Percentiles rank a stretch among this genome's conserved stretches.
phyloP scores from a whole-genome alignment of 2,888 invertebrate genomes.

The Drosophila paucipuncta region DNA sequence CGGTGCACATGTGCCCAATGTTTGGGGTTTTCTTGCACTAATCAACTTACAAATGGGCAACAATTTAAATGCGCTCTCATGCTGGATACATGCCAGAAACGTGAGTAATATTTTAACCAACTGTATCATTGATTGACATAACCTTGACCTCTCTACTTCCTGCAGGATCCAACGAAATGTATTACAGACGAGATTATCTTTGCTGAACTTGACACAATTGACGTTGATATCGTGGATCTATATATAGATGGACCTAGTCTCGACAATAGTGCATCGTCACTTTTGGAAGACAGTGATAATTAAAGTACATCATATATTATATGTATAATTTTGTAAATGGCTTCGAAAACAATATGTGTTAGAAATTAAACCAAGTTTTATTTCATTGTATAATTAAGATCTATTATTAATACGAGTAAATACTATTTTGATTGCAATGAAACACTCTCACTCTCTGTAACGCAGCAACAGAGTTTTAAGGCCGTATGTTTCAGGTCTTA shows the following conservation, averaged over 20 bases:
- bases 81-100: constrained; percentile 79
- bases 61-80: constrained; percentile 72
- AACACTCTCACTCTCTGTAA: accelerated
- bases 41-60: constrained; percentile 69
- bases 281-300: not conserved
- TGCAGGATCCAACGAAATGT: constrained; percentile 50
- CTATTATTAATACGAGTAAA: not conserved
- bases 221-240: constrained; percentile 61
- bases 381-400: not conserved
- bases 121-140: not conserved
- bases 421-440: not conserved
- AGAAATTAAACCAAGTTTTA: not conserved
- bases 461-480: not conserved
- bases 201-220: constrained; percentile 65
- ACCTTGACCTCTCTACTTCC: not conserved
- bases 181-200: constrained; percentile 63
- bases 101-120: constrained; percentile 45
- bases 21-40: constrained; percentile 77
- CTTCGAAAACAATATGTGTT: not conserved
- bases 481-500: not conserved
- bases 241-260: constrained; percentile 61
- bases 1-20: constrained; percentile 66
- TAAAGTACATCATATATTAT: not conserved
- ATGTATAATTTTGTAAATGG: not conserved
- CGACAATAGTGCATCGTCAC: not conserved